These are phyloP conservation scores for Drosophila phalerata DNA, from an alignment of 2,888 invertebrate genomes.

Conservation along the genomic window DNA sequence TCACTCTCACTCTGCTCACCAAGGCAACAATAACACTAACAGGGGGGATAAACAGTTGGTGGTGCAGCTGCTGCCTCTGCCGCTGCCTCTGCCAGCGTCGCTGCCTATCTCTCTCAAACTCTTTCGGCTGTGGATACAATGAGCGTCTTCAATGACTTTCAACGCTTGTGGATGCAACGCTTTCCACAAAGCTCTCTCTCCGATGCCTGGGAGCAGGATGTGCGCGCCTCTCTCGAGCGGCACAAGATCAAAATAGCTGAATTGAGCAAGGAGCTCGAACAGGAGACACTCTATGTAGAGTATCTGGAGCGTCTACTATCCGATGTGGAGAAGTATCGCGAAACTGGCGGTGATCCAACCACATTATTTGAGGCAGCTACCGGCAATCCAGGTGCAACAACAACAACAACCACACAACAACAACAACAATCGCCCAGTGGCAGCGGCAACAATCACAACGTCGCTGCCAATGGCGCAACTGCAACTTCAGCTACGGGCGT, in stretches of 20 bases:
- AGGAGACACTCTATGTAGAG: slow-evolving; percentile 96
- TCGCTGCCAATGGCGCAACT: slow-evolving; percentile 32
- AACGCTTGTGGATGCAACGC: slow-evolving; percentile 95
- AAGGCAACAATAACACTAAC: slow-evolving; percentile 31
- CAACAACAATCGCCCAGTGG: slow-evolving; percentile 50
- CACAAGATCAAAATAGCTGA: slow-evolving; percentile 94
- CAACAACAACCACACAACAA: not conserved
- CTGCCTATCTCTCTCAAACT: slow-evolving; percentile 2
- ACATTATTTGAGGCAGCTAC: slow-evolving; percentile 85
- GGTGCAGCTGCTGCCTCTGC: slow-evolving; percentile 45
- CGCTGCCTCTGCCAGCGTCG: slow-evolving; percentile 19
- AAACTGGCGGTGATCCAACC: slow-evolving; percentile 85
- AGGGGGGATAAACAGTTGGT: slow-evolving; percentile 9
- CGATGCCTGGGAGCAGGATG: slow-evolving; percentile 97
- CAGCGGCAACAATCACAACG: slow-evolving; percentile 55
- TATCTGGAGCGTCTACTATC: slow-evolving; percentile 93
- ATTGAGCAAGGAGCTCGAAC: slow-evolving; percentile 93
- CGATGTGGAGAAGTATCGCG: slow-evolving; percentile 94
- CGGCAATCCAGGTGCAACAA: slow-evolving; percentile 29
- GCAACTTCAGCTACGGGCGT: slow-evolving; percentile 34
- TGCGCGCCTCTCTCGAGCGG: slow-evolving; percentile 94
- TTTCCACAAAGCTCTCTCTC: slow-evolving; percentile 96
- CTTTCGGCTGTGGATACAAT: slow-evolving; percentile 82
- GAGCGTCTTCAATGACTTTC: slow-evolving; percentile 96
- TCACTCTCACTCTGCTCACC: slow-evolving; percentile 17